Percentiles rank a stretch among this genome's conserved stretches.
Evolutionary conservation across 2,113 vertebrate genomes (phyloP).

Genomic region (Alethe castanea): DNA sequence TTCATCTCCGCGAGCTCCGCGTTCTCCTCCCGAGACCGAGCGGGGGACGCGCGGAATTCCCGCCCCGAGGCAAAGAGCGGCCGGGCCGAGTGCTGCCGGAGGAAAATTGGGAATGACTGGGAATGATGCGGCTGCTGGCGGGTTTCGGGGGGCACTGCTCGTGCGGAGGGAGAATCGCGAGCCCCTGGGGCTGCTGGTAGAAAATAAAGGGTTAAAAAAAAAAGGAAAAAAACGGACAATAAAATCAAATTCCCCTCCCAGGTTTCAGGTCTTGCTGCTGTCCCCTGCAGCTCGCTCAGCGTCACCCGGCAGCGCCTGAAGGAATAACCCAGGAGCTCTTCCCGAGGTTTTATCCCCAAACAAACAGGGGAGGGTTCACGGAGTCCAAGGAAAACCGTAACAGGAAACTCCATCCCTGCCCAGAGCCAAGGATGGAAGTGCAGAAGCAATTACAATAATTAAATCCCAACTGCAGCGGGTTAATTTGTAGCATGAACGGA

Average conservation of each 20-base stretch:
- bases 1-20: too few relatives aligned
- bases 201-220: neutral
- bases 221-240: neutral
- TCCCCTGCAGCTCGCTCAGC: constrained; percentile 4
- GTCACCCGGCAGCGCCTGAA: constrained; percentile 43
- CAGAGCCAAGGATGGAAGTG: neutral
- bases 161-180: neutral
- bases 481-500: neutral
- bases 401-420: constrained; percentile 27
- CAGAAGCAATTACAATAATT: neutral
- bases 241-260: neutral
- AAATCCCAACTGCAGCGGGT: neutral
- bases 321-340: constrained; percentile 43
- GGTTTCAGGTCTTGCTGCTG: neutral
- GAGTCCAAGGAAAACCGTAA: constrained; percentile 10
- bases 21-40: too few relatives aligned
- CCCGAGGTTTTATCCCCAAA: neutral
- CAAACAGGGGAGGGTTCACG: constrained; percentile 41
- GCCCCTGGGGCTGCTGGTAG: neutral
- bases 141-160: too few relatives aligned
- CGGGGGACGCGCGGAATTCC: neutral
- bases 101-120: neutral
- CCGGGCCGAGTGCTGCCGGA: neutral
- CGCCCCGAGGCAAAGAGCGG: neutral
- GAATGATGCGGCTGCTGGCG: neutral